Conservation (phyloP, 2,888 invertebrate genomes). For the Lamproptera curius region DNA sequence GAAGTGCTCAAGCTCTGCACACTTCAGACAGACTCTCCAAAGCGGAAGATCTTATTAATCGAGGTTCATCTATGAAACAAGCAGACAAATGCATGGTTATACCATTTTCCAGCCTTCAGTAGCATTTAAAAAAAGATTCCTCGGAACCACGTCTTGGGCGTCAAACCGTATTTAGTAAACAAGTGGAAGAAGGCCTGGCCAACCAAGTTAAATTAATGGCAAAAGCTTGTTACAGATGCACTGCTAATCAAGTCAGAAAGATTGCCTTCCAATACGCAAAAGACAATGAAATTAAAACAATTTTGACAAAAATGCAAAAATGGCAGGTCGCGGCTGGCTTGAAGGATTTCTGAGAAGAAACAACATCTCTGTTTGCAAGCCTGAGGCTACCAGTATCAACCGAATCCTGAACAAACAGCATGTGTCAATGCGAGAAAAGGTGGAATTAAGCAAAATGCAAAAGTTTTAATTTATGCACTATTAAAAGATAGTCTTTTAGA, state of each 20-base stretch:
- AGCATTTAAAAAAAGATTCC: constrained; percentile 28
- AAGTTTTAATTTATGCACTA: background rate
- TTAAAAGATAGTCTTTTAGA: background rate
- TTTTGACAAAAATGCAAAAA: constrained; percentile 28
- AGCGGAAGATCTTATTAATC: constrained; percentile 22
- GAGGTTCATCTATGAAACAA: constrained; percentile 22
- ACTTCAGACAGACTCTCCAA: constrained; percentile 21
- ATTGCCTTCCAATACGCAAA: constrained; percentile 8
- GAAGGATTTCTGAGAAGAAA: constrained; percentile 28
- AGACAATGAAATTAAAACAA: constrained; percentile 17
- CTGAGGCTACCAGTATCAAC: constrained; percentile 34
- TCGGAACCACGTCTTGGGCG: constrained; percentile 31
- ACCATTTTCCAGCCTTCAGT: constrained; percentile 29
- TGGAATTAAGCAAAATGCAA: background rate
- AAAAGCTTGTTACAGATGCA: constrained; percentile 23
- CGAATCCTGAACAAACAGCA: constrained; percentile 20
- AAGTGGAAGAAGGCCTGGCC: constrained; percentile 15
- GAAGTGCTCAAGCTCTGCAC: too few relatives aligned
- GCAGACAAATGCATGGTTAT: constrained; percentile 24
- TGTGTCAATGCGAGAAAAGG: background rate
- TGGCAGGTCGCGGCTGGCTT: constrained; percentile 32
- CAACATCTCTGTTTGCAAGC: constrained; percentile 29
- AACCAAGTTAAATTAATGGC: constrained; percentile 16
- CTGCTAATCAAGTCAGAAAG: constrained; percentile 14
- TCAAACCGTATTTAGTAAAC: constrained; percentile 1